A percentile compares a stretch with the other conserved stretches of the same genome.
Evolutionary conservation across 2,888 invertebrate genomes (phyloP).

Genomic region (Amiota communis): DNA sequence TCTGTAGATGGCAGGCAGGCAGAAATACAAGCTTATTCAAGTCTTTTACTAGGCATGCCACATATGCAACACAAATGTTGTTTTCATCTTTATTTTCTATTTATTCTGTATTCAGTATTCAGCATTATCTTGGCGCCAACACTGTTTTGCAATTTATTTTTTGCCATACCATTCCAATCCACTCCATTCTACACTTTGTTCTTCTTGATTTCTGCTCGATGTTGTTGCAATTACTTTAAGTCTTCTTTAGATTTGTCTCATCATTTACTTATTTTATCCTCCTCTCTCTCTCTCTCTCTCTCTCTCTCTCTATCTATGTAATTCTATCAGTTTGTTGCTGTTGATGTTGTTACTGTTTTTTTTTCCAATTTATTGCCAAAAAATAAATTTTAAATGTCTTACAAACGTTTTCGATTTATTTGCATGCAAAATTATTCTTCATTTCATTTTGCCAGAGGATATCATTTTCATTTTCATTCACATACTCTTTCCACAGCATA

Average conservation of each 20-base stretch:
- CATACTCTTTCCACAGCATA: too few relatives aligned
- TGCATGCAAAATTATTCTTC: neutral
- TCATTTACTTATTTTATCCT: neutral
- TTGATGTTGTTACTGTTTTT: too few relatives aligned
- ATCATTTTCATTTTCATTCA: too few relatives aligned
- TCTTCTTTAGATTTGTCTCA: too few relatives aligned
- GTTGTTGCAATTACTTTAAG: neutral
- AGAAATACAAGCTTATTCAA: neutral
- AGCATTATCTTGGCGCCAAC: slow-evolving; percentile 7
- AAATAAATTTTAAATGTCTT: slow-evolving; percentile 19
- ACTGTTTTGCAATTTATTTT: slow-evolving; percentile 19
- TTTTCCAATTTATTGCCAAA: slow-evolving; percentile 13
- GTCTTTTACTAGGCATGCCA: neutral
- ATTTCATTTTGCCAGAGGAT: too few relatives aligned
- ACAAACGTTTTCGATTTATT: slow-evolving; percentile 5
- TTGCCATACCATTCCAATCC: too few relatives aligned
- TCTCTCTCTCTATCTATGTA: neutral
- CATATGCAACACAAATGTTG: too few relatives aligned
- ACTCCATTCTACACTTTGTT: neutral
- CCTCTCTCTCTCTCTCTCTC: neutral
- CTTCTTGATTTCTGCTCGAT: neutral
- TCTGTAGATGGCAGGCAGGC: neutral
- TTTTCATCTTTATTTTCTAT: neutral
- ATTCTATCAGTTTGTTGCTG: neutral
- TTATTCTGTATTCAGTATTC: neutral